Base-by-base conservation (phyloP, 2,888 invertebrate species). In the Pterobdella sp. region DNA sequence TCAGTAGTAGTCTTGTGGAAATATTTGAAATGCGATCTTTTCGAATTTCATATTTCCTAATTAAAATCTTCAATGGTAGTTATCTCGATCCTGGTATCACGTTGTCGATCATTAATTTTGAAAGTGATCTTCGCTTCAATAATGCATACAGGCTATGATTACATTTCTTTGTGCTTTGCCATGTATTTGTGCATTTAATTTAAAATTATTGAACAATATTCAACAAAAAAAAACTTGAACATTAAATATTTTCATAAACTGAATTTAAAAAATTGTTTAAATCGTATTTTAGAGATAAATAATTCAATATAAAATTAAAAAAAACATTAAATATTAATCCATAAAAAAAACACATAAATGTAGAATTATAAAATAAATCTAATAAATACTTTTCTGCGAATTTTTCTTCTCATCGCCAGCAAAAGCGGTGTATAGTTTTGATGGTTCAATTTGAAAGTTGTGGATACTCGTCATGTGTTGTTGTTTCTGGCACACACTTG, bases 111-210 rank as follows among this genome's bases (percentile, higher is more conserved):
- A 56, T 56, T n/a, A 7, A 7, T 26, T 56, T 56, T 56, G 14
- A 26, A 56, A 56, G 60, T 26, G 60, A 56, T 56, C 60, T 26
- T 26, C 26, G 60, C 26, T 56, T 56, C n/a, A 56, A 56, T 56
- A 56, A 56, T 56, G n/a, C 60, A 56, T 22, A 22, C 60, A 42
- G 26, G 60, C 60, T 56, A 56, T 56, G 60, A 56, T 56, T 56
- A 56, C 18, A 56, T 56, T 56, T 56, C 60, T 22, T 56, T 56
- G 49, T n/a, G 60, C n/a, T 22, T 56, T n/a, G 18, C n/a, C 26
- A 26, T 56, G 3, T 4, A 26, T 56, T 22, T 56, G n/a, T 4
- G n/a, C 3, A n/a, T 56, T 4, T n/a, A n/a, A n/a, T n/a, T n/a
- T n/a, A n/a, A n/a, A n/a, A n/a, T n/a, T n/a, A n/a, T n/a, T n/a